phyloP scores from a whole-genome alignment of 2,113 vertebrate genomes.

The Myxocyprinus asiaticus region DNA sequence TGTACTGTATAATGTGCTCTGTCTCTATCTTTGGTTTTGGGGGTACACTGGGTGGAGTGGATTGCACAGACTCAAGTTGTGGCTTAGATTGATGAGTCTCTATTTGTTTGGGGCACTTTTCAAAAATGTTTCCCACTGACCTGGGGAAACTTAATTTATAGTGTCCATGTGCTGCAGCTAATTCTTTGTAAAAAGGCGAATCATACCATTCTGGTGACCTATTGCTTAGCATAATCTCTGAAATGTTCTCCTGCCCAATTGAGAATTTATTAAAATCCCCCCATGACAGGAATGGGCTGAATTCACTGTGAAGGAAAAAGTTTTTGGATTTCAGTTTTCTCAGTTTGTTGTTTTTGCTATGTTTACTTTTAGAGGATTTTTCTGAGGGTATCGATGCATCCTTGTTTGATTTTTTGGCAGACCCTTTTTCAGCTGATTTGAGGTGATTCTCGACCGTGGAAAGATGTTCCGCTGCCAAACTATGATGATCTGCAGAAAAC shows the following conservation, averaged over 20 bases:
- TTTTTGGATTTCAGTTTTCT: conserved; percentile 81
- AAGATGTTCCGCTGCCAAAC: conserved; percentile 60
- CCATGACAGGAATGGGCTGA: conserved; percentile 94
- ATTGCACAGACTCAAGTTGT: conserved; percentile 9
- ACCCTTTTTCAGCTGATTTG: conserved; percentile 31
- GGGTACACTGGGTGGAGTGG: not conserved
- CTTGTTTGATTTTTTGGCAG: conserved; percentile 62
- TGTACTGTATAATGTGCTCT: conserved; percentile 1
- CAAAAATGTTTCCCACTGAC: conserved; percentile 54
- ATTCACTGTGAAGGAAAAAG: conserved; percentile 94
- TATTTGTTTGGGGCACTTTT: conserved; percentile 36
- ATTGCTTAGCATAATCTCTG: conserved; percentile 62
- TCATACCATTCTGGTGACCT: conserved; percentile 69
- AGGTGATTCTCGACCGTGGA: conserved; percentile 48
- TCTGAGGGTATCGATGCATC: conserved; percentile 63
- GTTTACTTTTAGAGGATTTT: conserved; percentile 73
- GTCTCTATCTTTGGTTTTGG: conserved; percentile 5
- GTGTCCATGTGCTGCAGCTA: conserved; percentile 49
- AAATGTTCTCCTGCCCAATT: conserved; percentile 64
- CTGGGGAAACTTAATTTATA: conserved; percentile 54
- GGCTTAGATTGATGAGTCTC: conserved; percentile 43
- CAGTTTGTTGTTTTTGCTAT: conserved; percentile 73
- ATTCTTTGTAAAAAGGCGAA: conserved; percentile 68
- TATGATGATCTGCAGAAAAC: conserved; percentile 76
- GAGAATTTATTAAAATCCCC: conserved; percentile 79